Evolutionary conservation across 1,140 invertebrate species (phyloP), one percentile per base, ranked within the genome.

Genomic region (Globodera ellingtonae): DNA sequence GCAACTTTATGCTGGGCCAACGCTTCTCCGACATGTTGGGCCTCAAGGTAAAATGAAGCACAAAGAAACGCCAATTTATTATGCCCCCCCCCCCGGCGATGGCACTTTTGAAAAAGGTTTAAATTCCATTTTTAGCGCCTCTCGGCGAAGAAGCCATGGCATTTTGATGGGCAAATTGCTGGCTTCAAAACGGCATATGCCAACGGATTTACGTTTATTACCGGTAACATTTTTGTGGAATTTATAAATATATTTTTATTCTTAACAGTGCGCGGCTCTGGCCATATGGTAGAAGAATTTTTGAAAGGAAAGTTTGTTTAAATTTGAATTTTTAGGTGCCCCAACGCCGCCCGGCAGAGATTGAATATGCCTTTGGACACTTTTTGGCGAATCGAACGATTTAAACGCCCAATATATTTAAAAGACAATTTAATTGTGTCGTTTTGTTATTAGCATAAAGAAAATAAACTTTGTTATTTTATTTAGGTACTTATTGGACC

Each of bases 341-440:
- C 3, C 89, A 90, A 84, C 91, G 92, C 85, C 89, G 90, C 83
- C 90, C 91, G 69, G 84, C 84, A 10, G 89, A 88, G 80, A 90
- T 90, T 48, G 87, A 91, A 44, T 84, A 90, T 73, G 89, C 90
- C 80, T 86, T 90, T 73, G 84, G 84, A n/a, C 86, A 85, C 72
- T 90, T 90, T 83, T 47, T 91, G 44, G 52, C 6, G 18, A 44
- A 74, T 47, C 52, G 72, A 8, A 65, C 56, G n/a, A 65, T 74
- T 50, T 74, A 9, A 56, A 18, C 0, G 5, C 10, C 15, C 56
- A 59, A 59, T 59, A 18, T 8, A 59, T 5, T 13, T 18, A 15
- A 15, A 35, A 35, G 35, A 35, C 35, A 35, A 35, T 15, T 59
- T 59, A 18, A 18, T 15, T 59, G 15, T 59, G 56, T 59, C 18